Base-by-base conservation (phyloP, 2,113 vertebrate species). In the Haemorhous mexicanus region DNA sequence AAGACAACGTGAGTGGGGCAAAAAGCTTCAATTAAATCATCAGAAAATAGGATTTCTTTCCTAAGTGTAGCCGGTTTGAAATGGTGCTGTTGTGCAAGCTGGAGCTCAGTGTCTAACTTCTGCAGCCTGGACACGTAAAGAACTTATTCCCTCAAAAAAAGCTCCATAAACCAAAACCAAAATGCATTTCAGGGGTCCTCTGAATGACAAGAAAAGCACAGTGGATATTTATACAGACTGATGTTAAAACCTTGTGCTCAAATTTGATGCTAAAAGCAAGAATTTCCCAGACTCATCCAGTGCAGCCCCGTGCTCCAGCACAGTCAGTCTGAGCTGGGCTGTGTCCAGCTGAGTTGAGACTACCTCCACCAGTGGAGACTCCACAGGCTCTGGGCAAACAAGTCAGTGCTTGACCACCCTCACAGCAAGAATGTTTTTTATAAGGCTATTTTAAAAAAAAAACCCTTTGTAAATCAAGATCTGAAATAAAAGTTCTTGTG, bases 121-220 rank as follows among this genome's bases (percentile, higher is more conserved):
- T 32, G 44, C 37, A 8, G 18, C 63, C 49, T 53, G 75, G 56
- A 70, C 20, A 15, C 0, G 0, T 24, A 37, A 79, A 52, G 33
- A 76, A 44, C 26, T 81, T 67, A 20, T 0, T 39, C 5, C 16
- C 15, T 73, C 11, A 43, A 50, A 77, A 32, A 87, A 7, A 6
- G 0, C 6, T 2, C 10, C 12, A 19, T 35, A 47, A 58, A 4
- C 6, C 14, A 69, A 26, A 58, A 47, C 6, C 11, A 28, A 58
- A 74, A 61, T 58, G 28, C 17, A 20, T 72, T 64, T 85, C 75
- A 53, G 58, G 63, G 14, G 11, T 56, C 50, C 23, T 69, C 55
- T 85, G 37, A 67, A 59, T 61, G 21, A 35, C 24, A 39, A n/a
- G 28, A 43, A 76, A 64, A 76, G 10, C 27, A 43, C n/a, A 50